Evolutionary conservation across 2,113 vertebrate species (phyloP).

Genomic region (Arizona elegans): DNA sequence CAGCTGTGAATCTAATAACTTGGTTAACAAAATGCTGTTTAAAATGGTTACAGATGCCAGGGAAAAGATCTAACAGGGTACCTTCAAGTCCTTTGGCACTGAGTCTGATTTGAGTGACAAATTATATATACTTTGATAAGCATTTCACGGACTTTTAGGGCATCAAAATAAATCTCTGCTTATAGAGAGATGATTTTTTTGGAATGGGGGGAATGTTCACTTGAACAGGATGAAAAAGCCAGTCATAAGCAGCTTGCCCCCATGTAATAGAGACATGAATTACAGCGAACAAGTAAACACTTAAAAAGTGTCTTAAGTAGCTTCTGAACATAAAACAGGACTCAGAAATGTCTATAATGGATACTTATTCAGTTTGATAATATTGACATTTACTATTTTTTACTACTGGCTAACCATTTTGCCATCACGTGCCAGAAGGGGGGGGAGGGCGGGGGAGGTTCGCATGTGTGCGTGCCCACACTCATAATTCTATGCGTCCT

Average conservation of each 20-base stretch:
- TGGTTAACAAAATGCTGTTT: background rate
- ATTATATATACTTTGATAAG: background rate
- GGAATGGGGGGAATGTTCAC: background rate
- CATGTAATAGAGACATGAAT: background rate
- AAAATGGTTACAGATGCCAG: background rate
- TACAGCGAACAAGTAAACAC: background rate
- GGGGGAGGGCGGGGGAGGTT: no score
- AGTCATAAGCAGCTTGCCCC: background rate
- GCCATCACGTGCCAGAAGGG: no score
- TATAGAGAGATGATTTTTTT: background rate
- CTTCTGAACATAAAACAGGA: no score
- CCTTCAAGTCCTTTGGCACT: background rate
- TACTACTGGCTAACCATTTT: no score
- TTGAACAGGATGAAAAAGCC: background rate
- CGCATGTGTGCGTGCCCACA: no score
- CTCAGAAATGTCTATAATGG: no score
- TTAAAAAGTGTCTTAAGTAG: no score
- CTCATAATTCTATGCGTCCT: no score
- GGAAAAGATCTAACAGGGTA: background rate
- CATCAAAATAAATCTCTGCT: background rate
- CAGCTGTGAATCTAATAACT: background rate
- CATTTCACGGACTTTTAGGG: background rate
- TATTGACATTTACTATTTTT: no score
- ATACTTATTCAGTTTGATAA: no score
- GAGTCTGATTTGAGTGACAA: background rate